Evolutionary conservation across 2,888 invertebrate species (phyloP).

Genomic region (Rhagium mordax): DNA sequence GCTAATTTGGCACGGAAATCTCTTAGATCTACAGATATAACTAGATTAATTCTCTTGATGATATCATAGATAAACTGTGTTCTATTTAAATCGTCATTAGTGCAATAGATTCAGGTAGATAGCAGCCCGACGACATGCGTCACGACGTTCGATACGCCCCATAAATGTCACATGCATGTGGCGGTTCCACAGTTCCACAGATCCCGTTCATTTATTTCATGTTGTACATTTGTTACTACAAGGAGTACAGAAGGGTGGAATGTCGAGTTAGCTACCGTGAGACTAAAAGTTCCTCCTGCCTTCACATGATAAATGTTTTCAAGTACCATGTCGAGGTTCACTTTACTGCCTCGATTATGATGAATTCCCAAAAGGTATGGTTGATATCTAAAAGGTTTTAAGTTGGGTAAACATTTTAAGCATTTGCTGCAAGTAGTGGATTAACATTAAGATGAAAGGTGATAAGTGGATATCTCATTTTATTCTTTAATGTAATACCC

Average conservation of each 20-base stretch:
- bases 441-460: not conserved
- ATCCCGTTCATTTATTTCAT: slow-evolving; percentile 57
- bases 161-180: slow-evolving; percentile 68
- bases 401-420: slow-evolving; percentile 23
- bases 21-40: slow-evolving; percentile 32
- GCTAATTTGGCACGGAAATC: slow-evolving; percentile 46
- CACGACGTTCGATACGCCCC: slow-evolving; percentile 68
- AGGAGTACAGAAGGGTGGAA: slow-evolving; percentile 34
- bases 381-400: slow-evolving; percentile 14
- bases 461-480: too few relatives aligned
- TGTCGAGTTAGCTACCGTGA: slow-evolving; percentile 36
- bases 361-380: slow-evolving; percentile 9
- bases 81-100: slow-evolving; percentile 68
- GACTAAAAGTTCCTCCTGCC: slow-evolving; percentile 35
- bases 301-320: slow-evolving; percentile 26
- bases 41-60: slow-evolving; percentile 39
- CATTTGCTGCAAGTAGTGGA: not conserved
- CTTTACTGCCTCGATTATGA: slow-evolving; percentile 26
- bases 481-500: not conserved
- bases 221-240: slow-evolving; percentile 26
- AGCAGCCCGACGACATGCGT: slow-evolving; percentile 67
- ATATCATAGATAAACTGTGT: slow-evolving; percentile 42
- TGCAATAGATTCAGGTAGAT: slow-evolving; percentile 66
- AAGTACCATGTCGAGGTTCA: slow-evolving; percentile 30
- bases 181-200: slow-evolving; percentile 60